Percentiles rank a stretch among this genome's conserved stretches.
Conservation (phyloP, 2,113 vertebrate species). For the Perca flavescens region DNA sequence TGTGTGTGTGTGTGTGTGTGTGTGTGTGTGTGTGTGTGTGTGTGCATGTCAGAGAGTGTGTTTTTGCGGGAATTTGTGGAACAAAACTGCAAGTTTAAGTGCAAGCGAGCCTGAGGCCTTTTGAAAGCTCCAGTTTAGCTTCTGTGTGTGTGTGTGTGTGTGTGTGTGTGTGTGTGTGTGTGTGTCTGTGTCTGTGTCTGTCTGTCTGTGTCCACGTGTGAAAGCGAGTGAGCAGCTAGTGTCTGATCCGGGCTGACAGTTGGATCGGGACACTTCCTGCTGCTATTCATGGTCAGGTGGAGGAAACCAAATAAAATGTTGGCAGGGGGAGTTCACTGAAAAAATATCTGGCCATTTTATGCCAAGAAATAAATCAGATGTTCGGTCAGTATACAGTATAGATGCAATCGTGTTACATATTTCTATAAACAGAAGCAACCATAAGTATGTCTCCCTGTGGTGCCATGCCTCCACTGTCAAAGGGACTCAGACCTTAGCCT, state of each 20-base stretch:
- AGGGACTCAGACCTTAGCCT: background rate
- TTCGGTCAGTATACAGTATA: background rate
- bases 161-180: background rate
- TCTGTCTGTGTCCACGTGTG: conserved; percentile 62
- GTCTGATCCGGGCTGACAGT: conserved; percentile 74
- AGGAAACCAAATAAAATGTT: conserved; percentile 49
- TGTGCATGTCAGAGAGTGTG: background rate
- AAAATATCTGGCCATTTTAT: conserved; percentile 1
- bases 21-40: conserved; percentile 1
- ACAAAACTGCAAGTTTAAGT: conserved; percentile 28
- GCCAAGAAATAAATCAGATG: background rate
- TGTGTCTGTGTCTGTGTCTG: conserved; percentile 58
- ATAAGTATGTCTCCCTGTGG: background rate
- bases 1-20: conserved; percentile 4
- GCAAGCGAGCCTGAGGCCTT: conserved; percentile 48
- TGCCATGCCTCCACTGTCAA: background rate
- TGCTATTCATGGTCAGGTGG: conserved; percentile 72
- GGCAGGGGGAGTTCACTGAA: conserved; percentile 26
- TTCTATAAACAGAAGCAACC: background rate
- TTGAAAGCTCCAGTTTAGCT: conserved; percentile 26
- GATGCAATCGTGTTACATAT: background rate
- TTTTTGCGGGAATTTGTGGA: conserved; percentile 18
- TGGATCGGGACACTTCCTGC: conserved; percentile 64
- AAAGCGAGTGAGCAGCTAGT: conserved; percentile 67
- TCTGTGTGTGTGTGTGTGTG: conserved; percentile 3